These are phyloP conservation scores for Pomatostomus ruficeps DNA, from an alignment of 2,113 vertebrate genomes.

Conservation along the genomic window DNA sequence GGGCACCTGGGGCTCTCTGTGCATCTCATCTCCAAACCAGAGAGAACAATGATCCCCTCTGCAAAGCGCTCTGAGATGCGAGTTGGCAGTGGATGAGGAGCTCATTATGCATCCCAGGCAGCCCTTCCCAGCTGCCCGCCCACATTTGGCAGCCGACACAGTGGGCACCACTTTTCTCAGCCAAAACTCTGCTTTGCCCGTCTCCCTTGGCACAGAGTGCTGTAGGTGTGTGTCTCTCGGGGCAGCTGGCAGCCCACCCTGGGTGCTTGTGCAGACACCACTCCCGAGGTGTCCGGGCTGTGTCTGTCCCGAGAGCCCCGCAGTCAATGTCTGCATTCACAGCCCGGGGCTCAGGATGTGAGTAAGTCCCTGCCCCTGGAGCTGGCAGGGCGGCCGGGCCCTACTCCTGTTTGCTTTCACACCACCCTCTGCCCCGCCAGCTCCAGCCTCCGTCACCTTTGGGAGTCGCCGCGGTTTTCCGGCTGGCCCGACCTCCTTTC, in stretches of 20 bases:
- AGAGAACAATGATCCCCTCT: neutral
- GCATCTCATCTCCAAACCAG: neutral
- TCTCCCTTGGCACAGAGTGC: neutral
- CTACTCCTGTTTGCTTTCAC: neutral
- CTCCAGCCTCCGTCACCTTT: constrained; percentile 54
- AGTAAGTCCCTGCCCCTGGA: neutral
- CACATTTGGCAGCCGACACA: neutral
- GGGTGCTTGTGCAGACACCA: neutral
- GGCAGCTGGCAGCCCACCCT: neutral
- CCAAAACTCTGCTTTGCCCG: neutral
- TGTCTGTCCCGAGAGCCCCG: neutral
- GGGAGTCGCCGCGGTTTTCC: neutral
- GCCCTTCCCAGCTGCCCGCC: neutral
- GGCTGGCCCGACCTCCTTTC: neutral
- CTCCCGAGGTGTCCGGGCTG: neutral
- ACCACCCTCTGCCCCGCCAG: neutral
- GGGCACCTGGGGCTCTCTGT: neutral
- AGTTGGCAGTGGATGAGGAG: neutral
- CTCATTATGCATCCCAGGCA: neutral
- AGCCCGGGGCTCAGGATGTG: neutral
- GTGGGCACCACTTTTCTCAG: neutral
- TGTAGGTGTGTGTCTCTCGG: neutral
- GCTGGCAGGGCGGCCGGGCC: neutral
- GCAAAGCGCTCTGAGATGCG: neutral
- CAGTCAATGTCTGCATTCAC: neutral